Evolutionary conservation across 2,888 invertebrate genomes (phyloP).

Genomic region (Lucinisca nassula): DNA sequence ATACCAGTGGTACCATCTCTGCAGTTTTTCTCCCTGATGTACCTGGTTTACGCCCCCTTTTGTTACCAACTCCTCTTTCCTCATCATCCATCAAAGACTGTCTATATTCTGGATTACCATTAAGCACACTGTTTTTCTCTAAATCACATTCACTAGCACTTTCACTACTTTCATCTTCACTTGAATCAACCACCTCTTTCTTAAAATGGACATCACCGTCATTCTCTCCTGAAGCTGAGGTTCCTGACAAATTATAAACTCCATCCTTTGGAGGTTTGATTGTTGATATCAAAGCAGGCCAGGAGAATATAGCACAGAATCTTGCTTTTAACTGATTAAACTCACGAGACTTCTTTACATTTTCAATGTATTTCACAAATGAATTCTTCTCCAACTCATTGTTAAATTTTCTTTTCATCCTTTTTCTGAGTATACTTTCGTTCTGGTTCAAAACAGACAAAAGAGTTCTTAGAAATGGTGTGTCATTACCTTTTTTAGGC

Average conservation of each 20-base stretch:
- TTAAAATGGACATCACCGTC: neutral
- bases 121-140: neutral
- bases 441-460: neutral
- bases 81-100: no score
- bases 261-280: conserved; percentile 60
- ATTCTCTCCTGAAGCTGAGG: neutral
- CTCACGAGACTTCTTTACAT: neutral
- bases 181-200: neutral
- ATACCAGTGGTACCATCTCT: neutral
- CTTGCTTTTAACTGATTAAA: conserved; percentile 71
- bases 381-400: neutral
- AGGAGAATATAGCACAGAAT: conserved; percentile 80
- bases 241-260: neutral
- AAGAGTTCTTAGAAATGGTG: neutral
- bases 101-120: no score
- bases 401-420: neutral
- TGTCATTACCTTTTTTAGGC: neutral
- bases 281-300: conserved; percentile 82
- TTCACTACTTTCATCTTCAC: neutral
- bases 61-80: no score
- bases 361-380: neutral
- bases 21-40: neutral
- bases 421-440: neutral
- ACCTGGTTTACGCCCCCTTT: neutral
- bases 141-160: neutral